phyloP scores from a whole-genome alignment of 1,140 invertebrate species.

The Drosophila rufa region DNA sequence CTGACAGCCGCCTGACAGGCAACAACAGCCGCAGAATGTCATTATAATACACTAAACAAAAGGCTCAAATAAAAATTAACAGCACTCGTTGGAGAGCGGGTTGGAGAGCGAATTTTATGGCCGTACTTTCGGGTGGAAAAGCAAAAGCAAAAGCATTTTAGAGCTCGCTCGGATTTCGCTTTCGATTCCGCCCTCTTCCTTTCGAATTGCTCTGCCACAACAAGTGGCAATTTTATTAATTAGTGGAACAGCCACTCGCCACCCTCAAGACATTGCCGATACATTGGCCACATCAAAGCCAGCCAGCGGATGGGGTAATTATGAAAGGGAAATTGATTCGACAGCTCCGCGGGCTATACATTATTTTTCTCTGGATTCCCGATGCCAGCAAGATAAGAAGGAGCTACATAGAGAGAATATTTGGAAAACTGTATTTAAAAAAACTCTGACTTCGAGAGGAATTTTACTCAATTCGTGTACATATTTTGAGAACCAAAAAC shows the following conservation, averaged over 20 bases:
- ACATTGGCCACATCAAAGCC: conserved; percentile 9
- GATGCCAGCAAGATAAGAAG: not conserved
- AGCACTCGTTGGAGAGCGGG: conserved; percentile 27
- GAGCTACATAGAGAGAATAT: no score
- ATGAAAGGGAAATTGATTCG: conserved; percentile 15
- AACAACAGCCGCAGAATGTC: conserved; percentile 53
- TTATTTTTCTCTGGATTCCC: not conserved
- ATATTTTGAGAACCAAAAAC: no score
- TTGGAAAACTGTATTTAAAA: no score
- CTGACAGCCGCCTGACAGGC: conserved; percentile 55
- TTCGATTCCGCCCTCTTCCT: conserved; percentile 12
- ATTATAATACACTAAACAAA: conserved; percentile 69
- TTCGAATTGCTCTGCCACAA: conserved; percentile 19
- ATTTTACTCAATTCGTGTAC: not conserved
- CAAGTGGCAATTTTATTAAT: conserved; percentile 61
- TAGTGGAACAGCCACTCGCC: conserved; percentile 25
- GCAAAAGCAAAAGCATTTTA: conserved; percentile 13
- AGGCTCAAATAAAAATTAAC: conserved; percentile 68
- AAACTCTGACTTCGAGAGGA: no score
- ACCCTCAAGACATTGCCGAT: not conserved
- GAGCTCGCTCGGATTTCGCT: not conserved
- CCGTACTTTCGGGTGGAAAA: conserved; percentile 12
- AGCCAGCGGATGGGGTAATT: not conserved
- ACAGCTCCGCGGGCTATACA: not conserved
- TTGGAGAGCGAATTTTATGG: conserved; percentile 27